phyloP scores from a whole-genome alignment of 2,797 vertebrate genomes.

The Merluccius polli region DNA sequence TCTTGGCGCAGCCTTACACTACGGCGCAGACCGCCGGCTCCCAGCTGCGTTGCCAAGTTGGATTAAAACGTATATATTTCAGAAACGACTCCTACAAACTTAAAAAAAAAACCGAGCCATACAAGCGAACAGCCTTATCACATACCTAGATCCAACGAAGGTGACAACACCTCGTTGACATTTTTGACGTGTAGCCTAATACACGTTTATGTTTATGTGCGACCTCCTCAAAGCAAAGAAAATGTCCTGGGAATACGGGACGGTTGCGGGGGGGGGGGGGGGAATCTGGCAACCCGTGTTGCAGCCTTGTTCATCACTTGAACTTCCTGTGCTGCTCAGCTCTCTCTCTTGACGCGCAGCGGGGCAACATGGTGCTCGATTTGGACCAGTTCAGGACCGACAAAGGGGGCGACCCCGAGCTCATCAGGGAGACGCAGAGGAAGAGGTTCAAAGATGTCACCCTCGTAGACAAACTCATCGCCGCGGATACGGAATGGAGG shows the following conservation, averaged over 20 bases:
- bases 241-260: neutral
- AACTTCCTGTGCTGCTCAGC: neutral
- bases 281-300: neutral
- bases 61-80: neutral
- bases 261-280: neutral
- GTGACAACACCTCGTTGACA: neutral
- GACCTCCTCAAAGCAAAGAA: neutral
- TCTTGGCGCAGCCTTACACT: neutral
- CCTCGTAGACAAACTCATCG: slow-evolving; percentile 87
- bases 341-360: slow-evolving; percentile 19
- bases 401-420: slow-evolving; percentile 89
- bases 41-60: neutral
- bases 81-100: neutral
- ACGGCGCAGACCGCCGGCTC: neutral
- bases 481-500: slow-evolving; percentile 87
- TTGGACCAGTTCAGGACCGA: slow-evolving; percentile 90
- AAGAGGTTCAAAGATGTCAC: slow-evolving; percentile 92
- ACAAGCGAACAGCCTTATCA: neutral
- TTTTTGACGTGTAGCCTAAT: neutral
- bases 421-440: slow-evolving; percentile 82
- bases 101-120: neutral
- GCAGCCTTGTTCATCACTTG: neutral
- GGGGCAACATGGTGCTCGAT: slow-evolving; percentile 85
- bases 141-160: neutral
- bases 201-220: neutral